Evolutionary conservation across 2,888 invertebrate genomes (phyloP).

Genomic region (Nezara viridula): DNA sequence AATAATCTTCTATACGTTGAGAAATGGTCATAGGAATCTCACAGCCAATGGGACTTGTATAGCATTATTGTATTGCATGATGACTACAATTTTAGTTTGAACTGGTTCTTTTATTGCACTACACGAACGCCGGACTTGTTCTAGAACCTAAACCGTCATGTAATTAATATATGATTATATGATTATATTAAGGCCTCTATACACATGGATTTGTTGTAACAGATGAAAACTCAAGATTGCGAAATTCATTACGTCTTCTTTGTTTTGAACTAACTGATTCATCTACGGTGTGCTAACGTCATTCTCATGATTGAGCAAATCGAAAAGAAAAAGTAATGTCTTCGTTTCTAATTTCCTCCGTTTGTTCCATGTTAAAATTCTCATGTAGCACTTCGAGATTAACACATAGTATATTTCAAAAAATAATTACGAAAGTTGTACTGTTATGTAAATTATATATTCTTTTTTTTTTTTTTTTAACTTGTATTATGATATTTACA

Average conservation of each 20-base stretch:
- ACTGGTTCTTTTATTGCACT: no score
- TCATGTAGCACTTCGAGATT: not conserved
- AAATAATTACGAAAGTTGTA: not conserved
- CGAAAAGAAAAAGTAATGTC: not conserved
- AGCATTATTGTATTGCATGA: no score
- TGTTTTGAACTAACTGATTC: constrained; percentile 20
- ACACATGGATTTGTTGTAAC: not conserved
- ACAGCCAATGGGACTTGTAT: no score
- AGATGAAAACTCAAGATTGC: not conserved
- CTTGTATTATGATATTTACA: no score
- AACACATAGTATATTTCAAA: not conserved
- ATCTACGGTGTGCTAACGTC: not conserved
- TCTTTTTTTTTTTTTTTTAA: no score
- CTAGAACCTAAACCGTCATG: no score
- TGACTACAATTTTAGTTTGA: no score
- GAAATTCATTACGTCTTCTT: constrained; percentile 13
- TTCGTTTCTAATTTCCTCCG: not conserved
- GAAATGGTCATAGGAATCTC: no score
- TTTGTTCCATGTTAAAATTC: not conserved
- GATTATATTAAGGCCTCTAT: not conserved
- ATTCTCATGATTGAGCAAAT: constrained; percentile 43
- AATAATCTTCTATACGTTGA: no score
- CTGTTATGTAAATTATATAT: no score
- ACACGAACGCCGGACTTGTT: no score
- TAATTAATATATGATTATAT: no score